Conservation (phyloP, 2,113 vertebrate genomes). For the Aegithalos caudatus region DNA sequence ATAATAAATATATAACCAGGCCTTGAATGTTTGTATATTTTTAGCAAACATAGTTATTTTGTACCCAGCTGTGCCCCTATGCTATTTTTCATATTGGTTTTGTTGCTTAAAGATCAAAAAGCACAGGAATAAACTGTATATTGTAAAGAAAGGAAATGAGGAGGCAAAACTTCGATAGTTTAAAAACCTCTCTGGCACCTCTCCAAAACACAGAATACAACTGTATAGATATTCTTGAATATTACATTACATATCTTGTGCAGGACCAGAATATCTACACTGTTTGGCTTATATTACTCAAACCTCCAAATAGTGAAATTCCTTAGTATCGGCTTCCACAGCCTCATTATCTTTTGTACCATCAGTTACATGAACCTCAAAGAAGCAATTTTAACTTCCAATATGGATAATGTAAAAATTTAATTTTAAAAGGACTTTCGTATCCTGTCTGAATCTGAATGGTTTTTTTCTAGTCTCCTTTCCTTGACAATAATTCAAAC, state of each 20-base stretch:
- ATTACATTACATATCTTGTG: constrained; percentile 55
- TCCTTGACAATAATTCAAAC: constrained; percentile 4
- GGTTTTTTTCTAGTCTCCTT: constrained; percentile 25
- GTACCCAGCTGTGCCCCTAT: constrained; percentile 36
- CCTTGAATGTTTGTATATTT: constrained; percentile 34
- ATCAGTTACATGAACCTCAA: constrained; percentile 27
- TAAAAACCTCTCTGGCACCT: constrained; percentile 59
- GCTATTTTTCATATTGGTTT: constrained; percentile 43
- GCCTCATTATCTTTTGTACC: constrained; percentile 36
- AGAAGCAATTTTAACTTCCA: constrained; percentile 45
- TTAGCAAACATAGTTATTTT: constrained; percentile 53
- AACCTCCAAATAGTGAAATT: constrained; percentile 37
- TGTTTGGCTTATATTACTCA: constrained; percentile 60
- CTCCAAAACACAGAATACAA: constrained; percentile 62
- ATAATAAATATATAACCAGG: not conserved
- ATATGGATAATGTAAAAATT: constrained; percentile 22
- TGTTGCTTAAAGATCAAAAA: constrained; percentile 55
- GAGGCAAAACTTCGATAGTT: constrained; percentile 61
- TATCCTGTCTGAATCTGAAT: constrained; percentile 6
- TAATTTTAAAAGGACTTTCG: constrained; percentile 37
- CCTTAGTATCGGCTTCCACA: constrained; percentile 14
- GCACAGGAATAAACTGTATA: constrained; percentile 18
- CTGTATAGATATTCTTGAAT: constrained; percentile 51
- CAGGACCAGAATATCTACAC: constrained; percentile 45
- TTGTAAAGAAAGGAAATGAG: constrained; percentile 67